phyloP scores from a whole-genome alignment of 2,113 vertebrate genomes.

The Gadus macrocephalus region DNA sequence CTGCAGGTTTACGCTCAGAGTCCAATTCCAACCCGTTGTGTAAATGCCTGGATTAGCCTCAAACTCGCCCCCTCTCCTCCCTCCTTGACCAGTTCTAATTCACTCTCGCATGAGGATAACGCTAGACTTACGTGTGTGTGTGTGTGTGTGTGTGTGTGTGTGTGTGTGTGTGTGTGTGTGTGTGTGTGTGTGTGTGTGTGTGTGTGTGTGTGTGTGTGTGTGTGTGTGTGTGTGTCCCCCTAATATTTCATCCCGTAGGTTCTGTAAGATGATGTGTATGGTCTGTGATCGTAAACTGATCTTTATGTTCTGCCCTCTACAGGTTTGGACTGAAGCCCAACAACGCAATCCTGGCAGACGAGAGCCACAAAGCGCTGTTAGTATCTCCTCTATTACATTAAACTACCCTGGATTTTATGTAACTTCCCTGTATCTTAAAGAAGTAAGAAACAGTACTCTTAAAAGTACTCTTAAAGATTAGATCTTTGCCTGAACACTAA shows the following conservation, averaged over 20 bases:
- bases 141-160: too few relatives aligned
- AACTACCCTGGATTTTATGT: background rate
- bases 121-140: conserved; percentile 13
- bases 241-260: background rate
- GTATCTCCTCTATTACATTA: conserved; percentile 47
- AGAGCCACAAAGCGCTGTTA: conserved; percentile 95
- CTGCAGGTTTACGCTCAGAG: conserved; percentile 34
- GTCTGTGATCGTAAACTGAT: conserved; percentile 2
- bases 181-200: too few relatives aligned
- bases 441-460: too few relatives aligned
- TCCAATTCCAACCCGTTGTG: conserved; percentile 40
- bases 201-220: background rate
- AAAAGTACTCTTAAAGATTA: too few relatives aligned
- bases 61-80: conserved; percentile 4
- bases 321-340: conserved; percentile 94
- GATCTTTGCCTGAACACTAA: too few relatives aligned
- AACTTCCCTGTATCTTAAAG: background rate
- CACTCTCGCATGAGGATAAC: conserved; percentile 23
- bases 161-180: too few relatives aligned
- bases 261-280: conserved; percentile 1
- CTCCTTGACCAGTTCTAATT: conserved; percentile 12
- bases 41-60: conserved; percentile 53
- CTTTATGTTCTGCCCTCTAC: conserved; percentile 30
- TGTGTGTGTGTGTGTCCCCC: too few relatives aligned
- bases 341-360: conserved; percentile 96